A percentile compares a stretch with the other conserved stretches of the same genome.
These are phyloP conservation scores for Apamea epomidion DNA, from an alignment of 2,888 invertebrate species.

Conservation along the genomic window DNA sequence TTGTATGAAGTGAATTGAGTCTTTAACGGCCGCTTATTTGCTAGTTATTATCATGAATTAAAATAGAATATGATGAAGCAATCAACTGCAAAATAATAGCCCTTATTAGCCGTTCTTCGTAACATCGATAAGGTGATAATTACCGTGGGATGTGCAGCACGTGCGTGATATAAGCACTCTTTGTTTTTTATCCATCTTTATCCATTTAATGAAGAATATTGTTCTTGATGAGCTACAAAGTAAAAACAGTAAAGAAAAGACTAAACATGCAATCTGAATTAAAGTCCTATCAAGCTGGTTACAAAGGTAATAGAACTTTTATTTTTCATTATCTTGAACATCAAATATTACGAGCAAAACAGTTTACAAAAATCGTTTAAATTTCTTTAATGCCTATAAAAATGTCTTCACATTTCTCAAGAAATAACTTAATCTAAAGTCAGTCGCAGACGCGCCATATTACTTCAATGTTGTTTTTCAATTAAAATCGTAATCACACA, in stretches of 20 bases:
- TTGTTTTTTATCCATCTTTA: not conserved
- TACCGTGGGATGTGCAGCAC: constrained; percentile 45
- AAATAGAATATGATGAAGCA: constrained; percentile 50
- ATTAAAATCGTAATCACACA: constrained; percentile 71
- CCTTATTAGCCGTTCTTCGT: constrained; percentile 35
- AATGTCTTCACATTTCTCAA: constrained; percentile 38
- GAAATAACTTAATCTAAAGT: constrained; percentile 51
- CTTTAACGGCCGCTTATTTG: constrained; percentile 27
- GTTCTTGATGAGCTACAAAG: constrained; percentile 8
- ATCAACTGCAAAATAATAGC: constrained; percentile 46
- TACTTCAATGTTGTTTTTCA: constrained; percentile 68
- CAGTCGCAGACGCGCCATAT: constrained; percentile 37
- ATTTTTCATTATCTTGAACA: constrained; percentile 48
- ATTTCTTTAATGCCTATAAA: constrained; percentile 37
- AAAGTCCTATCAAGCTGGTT: constrained; percentile 28
- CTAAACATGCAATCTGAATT: constrained; percentile 53
- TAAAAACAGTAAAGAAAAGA: constrained; percentile 38
- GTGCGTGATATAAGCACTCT: constrained; percentile 20
- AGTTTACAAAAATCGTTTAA: constrained; percentile 44
- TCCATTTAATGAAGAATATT: not conserved
- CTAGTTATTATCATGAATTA: constrained; percentile 38
- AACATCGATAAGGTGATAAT: constrained; percentile 40
- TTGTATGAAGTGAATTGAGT: constrained; percentile 3
- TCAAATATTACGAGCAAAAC: constrained; percentile 43
- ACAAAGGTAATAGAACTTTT: constrained; percentile 46